phyloP scores from a whole-genome alignment of 2,888 invertebrate species.

The Prosopocoilus inquinatus region DNA sequence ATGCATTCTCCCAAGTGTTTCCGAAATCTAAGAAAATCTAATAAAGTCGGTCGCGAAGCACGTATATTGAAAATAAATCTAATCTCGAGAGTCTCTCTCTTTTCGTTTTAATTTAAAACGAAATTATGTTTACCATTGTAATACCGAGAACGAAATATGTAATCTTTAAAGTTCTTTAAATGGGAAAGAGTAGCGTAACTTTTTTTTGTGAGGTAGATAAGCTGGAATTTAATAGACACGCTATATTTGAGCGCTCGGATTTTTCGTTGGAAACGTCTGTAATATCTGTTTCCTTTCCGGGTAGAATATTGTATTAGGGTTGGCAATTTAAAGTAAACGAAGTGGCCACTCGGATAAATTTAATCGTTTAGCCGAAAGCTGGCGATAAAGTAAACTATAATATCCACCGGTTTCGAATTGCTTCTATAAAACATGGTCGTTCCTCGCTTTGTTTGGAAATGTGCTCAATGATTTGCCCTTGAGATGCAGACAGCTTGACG shows the following conservation, averaged over 20 bases:
- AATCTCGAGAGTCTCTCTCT: conserved; percentile 13
- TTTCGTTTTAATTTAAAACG: conserved; percentile 16
- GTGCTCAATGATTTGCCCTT: conserved; percentile 22
- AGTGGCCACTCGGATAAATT: conserved; percentile 24
- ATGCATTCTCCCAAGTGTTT: conserved; percentile 20
- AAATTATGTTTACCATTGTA: conserved; percentile 10
- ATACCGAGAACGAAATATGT: not conserved
- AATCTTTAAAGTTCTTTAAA: not conserved
- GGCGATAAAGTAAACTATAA: conserved; percentile 22
- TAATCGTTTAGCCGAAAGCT: conserved; percentile 23
- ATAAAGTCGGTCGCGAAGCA: conserved; percentile 12
- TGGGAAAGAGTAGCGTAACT: not conserved
- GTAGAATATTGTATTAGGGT: conserved; percentile 25
- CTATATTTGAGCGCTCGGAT: not conserved
- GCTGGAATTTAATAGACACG: not conserved
- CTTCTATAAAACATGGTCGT: conserved; percentile 2
- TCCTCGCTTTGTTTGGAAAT: conserved; percentile 7
- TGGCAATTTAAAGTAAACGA: conserved; percentile 26
- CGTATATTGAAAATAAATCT: conserved; percentile 21
- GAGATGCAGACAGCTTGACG: conserved; percentile 31
- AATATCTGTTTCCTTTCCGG: conserved; percentile 21
- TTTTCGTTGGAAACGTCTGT: conserved; percentile 15
- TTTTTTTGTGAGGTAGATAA: not conserved
- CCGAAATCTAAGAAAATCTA: conserved; percentile 16
- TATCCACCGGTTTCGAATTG: conserved; percentile 6